phyloP scores from a whole-genome alignment of 2,888 invertebrate species.

The Archips xylosteana region DNA sequence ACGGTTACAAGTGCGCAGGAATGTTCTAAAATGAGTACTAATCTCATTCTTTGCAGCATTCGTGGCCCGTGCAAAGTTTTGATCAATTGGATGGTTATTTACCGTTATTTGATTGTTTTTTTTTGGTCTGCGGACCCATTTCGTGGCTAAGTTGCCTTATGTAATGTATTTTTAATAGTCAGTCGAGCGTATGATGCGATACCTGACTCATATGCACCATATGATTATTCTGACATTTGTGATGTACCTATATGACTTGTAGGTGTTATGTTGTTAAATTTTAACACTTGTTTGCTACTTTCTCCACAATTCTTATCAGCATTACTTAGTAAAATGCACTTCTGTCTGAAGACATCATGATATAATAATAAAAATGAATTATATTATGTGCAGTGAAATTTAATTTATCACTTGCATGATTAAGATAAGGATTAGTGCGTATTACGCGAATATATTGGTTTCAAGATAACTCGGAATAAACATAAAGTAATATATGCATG shows the following conservation, averaged over 20 bases:
- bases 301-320: slow-evolving; percentile 26
- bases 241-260: slow-evolving; percentile 13
- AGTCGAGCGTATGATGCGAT: slow-evolving; percentile 49
- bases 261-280: slow-evolving; percentile 22
- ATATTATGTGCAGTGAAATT: slow-evolving; percentile 15
- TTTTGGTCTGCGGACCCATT: slow-evolving; percentile 39
- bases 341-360: neutral
- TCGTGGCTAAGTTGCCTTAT: slow-evolving; percentile 39
- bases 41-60: slow-evolving; percentile 51
- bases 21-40: slow-evolving; percentile 62
- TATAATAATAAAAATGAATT: neutral
- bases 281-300: slow-evolving; percentile 9
- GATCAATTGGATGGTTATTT: slow-evolving; percentile 50
- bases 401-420: slow-evolving; percentile 28
- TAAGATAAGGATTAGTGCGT: slow-evolving; percentile 29
- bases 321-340: slow-evolving; percentile 3
- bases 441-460: slow-evolving; percentile 35
- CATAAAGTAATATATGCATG: slow-evolving; percentile 19
- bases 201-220: slow-evolving; percentile 56
- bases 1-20: slow-evolving; percentile 57
- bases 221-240: slow-evolving; percentile 49
- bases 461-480: slow-evolving; percentile 26
- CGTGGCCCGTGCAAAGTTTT: slow-evolving; percentile 44
- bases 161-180: slow-evolving; percentile 43
- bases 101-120: slow-evolving; percentile 49